These are phyloP conservation scores for Ommatoiulus sabulosus DNA, from an alignment of 2,888 invertebrate genomes.

Conservation along the genomic window DNA sequence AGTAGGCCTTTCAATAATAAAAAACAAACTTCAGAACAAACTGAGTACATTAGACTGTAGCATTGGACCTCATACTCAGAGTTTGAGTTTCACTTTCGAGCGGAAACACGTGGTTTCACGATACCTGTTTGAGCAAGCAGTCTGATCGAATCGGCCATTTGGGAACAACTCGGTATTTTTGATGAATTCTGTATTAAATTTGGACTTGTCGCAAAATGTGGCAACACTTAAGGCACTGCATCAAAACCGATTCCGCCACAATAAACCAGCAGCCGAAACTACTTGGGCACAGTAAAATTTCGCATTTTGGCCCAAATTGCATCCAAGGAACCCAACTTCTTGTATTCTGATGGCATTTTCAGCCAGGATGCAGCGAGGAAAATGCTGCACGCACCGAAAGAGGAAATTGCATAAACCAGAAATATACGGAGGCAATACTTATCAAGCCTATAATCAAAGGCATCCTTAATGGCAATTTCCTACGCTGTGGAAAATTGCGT, in stretches of 20 bases:
- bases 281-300: background rate
- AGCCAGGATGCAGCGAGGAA: background rate
- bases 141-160: no score
- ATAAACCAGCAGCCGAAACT: background rate
- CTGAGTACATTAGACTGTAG: no score
- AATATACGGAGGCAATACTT: background rate
- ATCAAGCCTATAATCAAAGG: background rate
- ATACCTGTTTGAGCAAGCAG: no score
- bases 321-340: background rate
- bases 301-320: background rate
- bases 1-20: no score
- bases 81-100: no score
- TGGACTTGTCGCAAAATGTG: no score
- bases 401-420: slow-evolving; percentile 34
- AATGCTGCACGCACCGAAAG: background rate
- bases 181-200: no score
- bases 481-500: background rate
- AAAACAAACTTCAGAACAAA: no score
- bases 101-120: no score
- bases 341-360: background rate
- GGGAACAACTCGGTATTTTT: no score
- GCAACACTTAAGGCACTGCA: background rate
- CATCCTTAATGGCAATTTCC: slow-evolving; percentile 34
- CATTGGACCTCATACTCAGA: no score
- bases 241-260: slow-evolving; percentile 9